Base-by-base conservation (phyloP, 2,888 invertebrate genomes). In the Pseudanteris insignis region DNA sequence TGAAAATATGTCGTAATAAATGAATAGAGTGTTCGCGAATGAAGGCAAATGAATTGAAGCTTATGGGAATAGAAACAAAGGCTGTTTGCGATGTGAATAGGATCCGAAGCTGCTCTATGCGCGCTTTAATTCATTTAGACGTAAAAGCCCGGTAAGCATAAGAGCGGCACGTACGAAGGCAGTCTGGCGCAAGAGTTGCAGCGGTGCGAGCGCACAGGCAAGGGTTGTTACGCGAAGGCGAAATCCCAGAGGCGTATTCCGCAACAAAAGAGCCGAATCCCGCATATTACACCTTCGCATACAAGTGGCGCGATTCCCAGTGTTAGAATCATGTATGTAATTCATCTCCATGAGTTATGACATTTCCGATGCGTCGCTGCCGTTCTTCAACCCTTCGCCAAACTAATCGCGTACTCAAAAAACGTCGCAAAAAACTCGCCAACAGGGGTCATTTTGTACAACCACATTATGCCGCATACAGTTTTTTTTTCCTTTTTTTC, bases 271-370 rank as follows among this genome's bases (percentile, higher is more conserved):
- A 38, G 26, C 37, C 38, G 28, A 55, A 55, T 43, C 51, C 38
- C 46, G 41, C 51, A 36, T 41, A 51, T 57, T 57, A 55, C 55
- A 24, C 46, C 37, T 46, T 48, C 41, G n/a, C n/a, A n/a, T n/a
- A 59, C 63, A 63, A 63, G 63, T 63, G 63, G 38, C 43, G 36
- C 58, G 46, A 47, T 63, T 63, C 63, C 55, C 63, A 63, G 36
- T 43, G 58, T 14, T 37, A 25, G 44, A 37, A 29, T 51, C 10
- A 12, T 46, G 18, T 34, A 33, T 29, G 26, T 29, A 51, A 59
- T 46, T 40, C 41, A 50, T 28, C 54, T 40, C 40, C 37, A 55
- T 55, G 59, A 63, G 59, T 63, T 63, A 63, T 63, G 63, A 59
- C 63, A 43, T 63, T 63, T 63, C 43, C 15, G 33, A 59, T 53